Evolutionary conservation across 2,888 invertebrate species (phyloP), one percentile per base, ranked within the genome.

Genomic region (Caradrina clavipalpis): DNA sequence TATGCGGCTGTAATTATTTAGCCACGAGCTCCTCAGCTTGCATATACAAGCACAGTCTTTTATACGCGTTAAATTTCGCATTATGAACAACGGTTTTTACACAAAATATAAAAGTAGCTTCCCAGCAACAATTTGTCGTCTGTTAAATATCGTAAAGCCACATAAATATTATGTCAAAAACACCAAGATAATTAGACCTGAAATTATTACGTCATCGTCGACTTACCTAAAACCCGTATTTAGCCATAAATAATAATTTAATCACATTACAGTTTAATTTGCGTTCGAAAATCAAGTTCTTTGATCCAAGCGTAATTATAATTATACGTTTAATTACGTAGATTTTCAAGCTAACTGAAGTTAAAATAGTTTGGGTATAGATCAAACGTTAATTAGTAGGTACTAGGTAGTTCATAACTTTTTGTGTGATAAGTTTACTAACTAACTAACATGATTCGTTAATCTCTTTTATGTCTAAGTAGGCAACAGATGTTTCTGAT

Each of bases 341-440:
- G 10, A 54, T 19, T 42, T 73, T 45, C 17, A 50, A 55, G 31
- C 42, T 13, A 49, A 50, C 19, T 39, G 35, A 42, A 73, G 31
- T 63, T 55, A 10, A 50, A 22, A 73, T 35, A 42, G 47, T 11
- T 5, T 22, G 49, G 21, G 45, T 10, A 13, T 54, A 19, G n/a
- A 45, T 55, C 39, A 62, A 62, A 73, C 63, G 42, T 62, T 70
- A 55, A 55, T 73, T 70, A 45, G 21, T 31, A 42, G 26, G 7
- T 49, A 31, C 8, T 8, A 35, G 6, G 45, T 15, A 45, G 45
- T 31, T 50, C 7, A 19, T 31, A 55, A 55, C 19, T 70, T 55
- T 72, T 22, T 19, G 21, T 39, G 31, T 2, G 5, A 42, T n/a
- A 17, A 42, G 17, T 31, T n/a, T 13, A n/a, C 21, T 7, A 70